Percentiles rank a stretch among this genome's conserved stretches.
These are phyloP conservation scores for Hystrix brachyura DNA, from an alignment of 2,113 vertebrate genomes.

Conservation along the genomic window DNA sequence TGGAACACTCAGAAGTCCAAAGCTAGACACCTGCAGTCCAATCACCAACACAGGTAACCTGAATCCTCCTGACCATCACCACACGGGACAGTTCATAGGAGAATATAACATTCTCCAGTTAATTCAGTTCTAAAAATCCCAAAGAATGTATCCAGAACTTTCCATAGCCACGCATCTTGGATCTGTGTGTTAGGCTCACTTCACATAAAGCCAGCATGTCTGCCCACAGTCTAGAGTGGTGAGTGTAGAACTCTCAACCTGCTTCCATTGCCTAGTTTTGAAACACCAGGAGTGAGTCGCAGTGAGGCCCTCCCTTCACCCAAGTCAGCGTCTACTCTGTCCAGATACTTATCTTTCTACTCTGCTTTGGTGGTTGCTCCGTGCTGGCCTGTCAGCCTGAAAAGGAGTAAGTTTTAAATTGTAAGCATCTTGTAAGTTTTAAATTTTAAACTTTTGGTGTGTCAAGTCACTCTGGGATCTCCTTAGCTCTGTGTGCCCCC, in stretches of 20 bases:
- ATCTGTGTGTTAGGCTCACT: not conserved
- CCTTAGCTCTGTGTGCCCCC: not conserved
- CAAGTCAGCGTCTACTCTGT: not conserved
- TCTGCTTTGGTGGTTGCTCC: not conserved
- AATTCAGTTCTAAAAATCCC: constrained; percentile 13
- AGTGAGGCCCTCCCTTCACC: not conserved
- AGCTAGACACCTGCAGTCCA: not conserved
- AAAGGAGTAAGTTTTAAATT: constrained; percentile 5
- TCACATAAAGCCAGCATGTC: not conserved
- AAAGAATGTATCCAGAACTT: constrained; percentile 16
- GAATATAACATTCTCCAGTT: not conserved
- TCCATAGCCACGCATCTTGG: not conserved
- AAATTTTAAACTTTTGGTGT: not conserved
- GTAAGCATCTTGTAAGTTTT: not conserved
- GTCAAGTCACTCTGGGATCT: not conserved
- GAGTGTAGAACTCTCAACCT: not conserved
- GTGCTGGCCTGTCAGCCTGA: not conserved
- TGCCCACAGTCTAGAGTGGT: not conserved
- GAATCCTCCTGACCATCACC: not conserved
- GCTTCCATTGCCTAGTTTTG: constrained; percentile 1
- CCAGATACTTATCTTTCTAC: not conserved
- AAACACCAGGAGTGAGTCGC: not conserved
- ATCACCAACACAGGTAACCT: not conserved
- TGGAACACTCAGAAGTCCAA: not conserved
- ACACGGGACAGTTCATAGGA: not conserved